phyloP scores from a whole-genome alignment of 2,888 invertebrate species.

The Trachelus tabidus region DNA sequence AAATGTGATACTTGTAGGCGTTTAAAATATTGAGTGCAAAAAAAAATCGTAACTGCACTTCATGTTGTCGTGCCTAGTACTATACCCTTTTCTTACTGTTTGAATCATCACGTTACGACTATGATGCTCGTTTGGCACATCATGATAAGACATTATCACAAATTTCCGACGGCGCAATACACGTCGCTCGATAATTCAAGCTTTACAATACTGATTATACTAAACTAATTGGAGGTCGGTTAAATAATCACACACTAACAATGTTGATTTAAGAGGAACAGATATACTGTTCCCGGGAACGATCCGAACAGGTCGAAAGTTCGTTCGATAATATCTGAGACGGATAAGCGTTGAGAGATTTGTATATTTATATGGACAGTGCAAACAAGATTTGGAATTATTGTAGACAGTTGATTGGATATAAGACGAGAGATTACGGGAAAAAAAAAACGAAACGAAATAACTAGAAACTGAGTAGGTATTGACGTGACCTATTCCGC shows the following conservation, averaged over 20 bases:
- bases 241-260: background rate
- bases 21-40: background rate
- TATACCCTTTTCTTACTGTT: background rate
- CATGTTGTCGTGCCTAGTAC: background rate
- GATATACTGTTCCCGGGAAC: background rate
- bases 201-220: background rate
- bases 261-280: background rate
- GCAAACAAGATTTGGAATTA: background rate
- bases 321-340: background rate
- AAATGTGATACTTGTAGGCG: background rate
- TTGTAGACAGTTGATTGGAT: background rate
- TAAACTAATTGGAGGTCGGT: background rate
- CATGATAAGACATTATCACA: background rate
- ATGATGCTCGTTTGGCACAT: background rate
- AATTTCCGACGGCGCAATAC: background rate
- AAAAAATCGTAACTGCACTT: background rate
- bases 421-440: background rate
- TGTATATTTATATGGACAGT: background rate
- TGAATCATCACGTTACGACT: background rate
- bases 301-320: background rate
- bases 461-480: background rate
- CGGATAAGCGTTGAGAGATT: background rate
- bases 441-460: background rate
- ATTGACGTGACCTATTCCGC: background rate
- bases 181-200: background rate